Base-by-base conservation (phyloP, 2,888 invertebrate genomes). In the Philopedon plagiatum region DNA sequence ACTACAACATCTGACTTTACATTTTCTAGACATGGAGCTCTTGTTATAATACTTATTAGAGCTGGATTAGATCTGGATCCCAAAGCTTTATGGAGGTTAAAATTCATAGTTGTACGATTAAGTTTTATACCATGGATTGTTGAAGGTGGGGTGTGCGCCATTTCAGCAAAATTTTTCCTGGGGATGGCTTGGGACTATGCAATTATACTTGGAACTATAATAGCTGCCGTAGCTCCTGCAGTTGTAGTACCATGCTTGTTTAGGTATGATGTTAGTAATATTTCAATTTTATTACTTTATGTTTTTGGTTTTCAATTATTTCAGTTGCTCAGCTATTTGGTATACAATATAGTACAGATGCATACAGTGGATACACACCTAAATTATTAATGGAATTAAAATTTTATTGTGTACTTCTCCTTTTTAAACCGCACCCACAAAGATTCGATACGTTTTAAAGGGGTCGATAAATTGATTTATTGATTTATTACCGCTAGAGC, bases 11-110 rank as follows among this genome's bases (percentile, higher is more conserved):
- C n/a, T 51, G 21, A 23, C 18, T 54, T 7, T n/a, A 23, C 75
- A 77, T 74, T 74, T 89, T 90, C 60, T 88, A 95, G 98, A 82
- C 94, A 94, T 89, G 91, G 96, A 64, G 97, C 98, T 13, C 87
- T 98, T 81, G 95, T 96, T 5, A 94, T 98, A 73, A 97, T 98
- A 78, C 88, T 98, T 79, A 94, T 94, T 41, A 89, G 98, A 84
- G 98, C 98, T 73, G 98, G 98, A 15, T 88, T 98, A 79, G 97
- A 97, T 84, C 88, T 98, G 83, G 97, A 98, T 83, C 95, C 97
- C 1, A 87, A 88, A 60, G 96, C 96, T 1, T 88, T 98, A 85
- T 93, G 91, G 83, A 92, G 93, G 79, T 89, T 96, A 76, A 95
- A 93, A 84, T 88, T 92, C 74, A 94, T 94, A 2, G 93, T 95